These are phyloP conservation scores for Holothuria leucospilota DNA, from an alignment of 53 echinoderm and acorn worm species.

Conservation along the genomic window DNA sequence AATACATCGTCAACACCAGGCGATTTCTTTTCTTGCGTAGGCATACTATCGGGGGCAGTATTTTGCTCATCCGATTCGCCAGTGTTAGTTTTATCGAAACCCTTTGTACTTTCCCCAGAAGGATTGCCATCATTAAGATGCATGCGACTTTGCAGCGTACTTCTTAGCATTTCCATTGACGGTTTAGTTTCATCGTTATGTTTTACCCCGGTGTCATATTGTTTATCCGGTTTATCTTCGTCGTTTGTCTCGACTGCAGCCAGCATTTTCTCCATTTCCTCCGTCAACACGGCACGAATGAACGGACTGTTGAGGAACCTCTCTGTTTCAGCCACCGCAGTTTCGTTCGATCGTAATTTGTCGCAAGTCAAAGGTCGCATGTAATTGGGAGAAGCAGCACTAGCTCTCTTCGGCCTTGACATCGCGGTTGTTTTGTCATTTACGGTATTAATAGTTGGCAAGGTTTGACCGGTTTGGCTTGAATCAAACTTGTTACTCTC, in stretches of 20 bases:
- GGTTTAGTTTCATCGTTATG: background rate
- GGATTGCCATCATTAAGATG: too few relatives aligned
- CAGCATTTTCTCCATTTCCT: slow-evolving; percentile 15
- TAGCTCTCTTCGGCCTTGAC: slow-evolving; percentile 35
- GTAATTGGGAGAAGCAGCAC: slow-evolving; percentile 73
- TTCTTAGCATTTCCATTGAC: background rate
- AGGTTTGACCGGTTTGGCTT: slow-evolving; percentile 38
- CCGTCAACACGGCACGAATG: slow-evolving; percentile 48
- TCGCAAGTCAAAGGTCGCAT: slow-evolving; percentile 87
- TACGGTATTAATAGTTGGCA: slow-evolving; percentile 11
- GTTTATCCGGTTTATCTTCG: background rate
- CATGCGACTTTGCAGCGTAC: too few relatives aligned
- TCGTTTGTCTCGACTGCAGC: background rate
- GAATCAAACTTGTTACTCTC: background rate
- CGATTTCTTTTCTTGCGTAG: too few relatives aligned
- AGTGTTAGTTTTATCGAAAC: too few relatives aligned
- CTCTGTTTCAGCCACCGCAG: slow-evolving; percentile 78
- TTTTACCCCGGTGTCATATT: background rate
- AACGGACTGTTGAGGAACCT: slow-evolving; percentile 71
- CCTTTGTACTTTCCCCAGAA: too few relatives aligned
- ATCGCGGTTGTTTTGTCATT: slow-evolving; percentile 4
- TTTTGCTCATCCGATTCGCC: too few relatives aligned
- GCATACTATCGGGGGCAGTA: too few relatives aligned
- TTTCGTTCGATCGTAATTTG: slow-evolving; percentile 71
- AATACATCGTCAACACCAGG: too few relatives aligned